Percentiles rank a stretch among this genome's conserved stretches.
Conservation (phyloP, 2,888 invertebrate genomes). For the Gnatocerus cornutus region DNA sequence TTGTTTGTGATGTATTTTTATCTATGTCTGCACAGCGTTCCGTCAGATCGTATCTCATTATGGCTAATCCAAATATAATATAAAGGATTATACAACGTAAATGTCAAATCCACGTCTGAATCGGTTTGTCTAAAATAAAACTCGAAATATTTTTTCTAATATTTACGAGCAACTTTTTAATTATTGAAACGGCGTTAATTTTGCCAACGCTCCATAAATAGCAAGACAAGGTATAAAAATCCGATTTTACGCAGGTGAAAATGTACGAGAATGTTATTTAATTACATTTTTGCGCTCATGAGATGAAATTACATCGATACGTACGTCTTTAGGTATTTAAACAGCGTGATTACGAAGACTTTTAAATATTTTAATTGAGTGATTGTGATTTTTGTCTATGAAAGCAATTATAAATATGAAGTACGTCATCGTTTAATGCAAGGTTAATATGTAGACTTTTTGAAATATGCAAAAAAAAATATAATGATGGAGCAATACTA, state of each 20-base stretch:
- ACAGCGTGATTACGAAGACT: constrained; percentile 8
- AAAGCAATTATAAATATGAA: constrained; percentile 5
- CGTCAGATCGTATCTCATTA: constrained; percentile 43
- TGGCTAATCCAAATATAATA: constrained; percentile 42
- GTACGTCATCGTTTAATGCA: not conserved
- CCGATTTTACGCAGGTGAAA: not conserved
- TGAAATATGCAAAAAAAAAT: too few relatives aligned
- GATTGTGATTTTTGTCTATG: constrained; percentile 10
- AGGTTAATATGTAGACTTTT: constrained; percentile 7
- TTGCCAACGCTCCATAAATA: not conserved
- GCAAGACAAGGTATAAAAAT: constrained; percentile 3
- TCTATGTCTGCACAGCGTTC: constrained; percentile 34
- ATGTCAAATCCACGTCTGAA: constrained; percentile 36
- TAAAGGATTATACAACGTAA: constrained; percentile 46
- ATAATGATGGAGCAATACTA: too few relatives aligned
- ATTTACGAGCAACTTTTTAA: too few relatives aligned
- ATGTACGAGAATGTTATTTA: not conserved
- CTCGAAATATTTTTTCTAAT: not conserved
- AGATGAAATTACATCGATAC: not conserved
- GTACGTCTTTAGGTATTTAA: constrained; percentile 4
- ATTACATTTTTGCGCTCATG: not conserved
- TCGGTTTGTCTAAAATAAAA: constrained; percentile 9
- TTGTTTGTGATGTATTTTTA: constrained; percentile 49
- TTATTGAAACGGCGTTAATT: too few relatives aligned
- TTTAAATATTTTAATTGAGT: constrained; percentile 13